Evolutionary conservation across 2,888 invertebrate genomes (phyloP), one percentile per base, ranked within the genome.

Genomic region (Harpalus rufipes): DNA sequence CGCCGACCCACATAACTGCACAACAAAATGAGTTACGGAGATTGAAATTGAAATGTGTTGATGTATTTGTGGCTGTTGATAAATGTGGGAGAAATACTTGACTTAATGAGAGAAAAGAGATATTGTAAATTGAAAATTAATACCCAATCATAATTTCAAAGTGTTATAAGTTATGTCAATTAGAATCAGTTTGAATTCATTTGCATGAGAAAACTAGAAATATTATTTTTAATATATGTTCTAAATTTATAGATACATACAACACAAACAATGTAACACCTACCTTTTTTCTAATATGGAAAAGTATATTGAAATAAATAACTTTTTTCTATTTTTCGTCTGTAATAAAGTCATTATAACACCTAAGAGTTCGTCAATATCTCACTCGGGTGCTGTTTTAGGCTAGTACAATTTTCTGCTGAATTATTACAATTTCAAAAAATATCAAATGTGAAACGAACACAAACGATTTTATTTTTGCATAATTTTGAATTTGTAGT

Each of bases 1-100:
- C 4, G 7, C n/a, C 68, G 68, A 68, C 68, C 68, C n/a, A 68
- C 68, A 39, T 68, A 32, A 68, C 63, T 32, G 1, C 21, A 41
- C 25, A 14, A 7, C 68, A 68, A 14, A 39, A 32, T 68, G 68
- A 68, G 44, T 51, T 51, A 51, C 10, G 12, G 44, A 51, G 44
- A 51, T 51, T 51, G 44, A 51, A 51, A 51, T 51, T 51, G 44
- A 51, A 51, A 51, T 51, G 44, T 51, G 44, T 51, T 51, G 44
- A 51, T 51, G 44, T 51, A 51, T 51, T 51, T 51, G 44, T 10
- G 44, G 44, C 44, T 51, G 44, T 10, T 51, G 44, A 51, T 51
- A 10, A 51, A 51, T 51, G 44, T 51, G 44, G 44, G 44, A 51
- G 44, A 51, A 51, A 51, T 51, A 12, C 44, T 51, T 51, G 44